Evolutionary conservation across 1,140 invertebrate species (phyloP), one percentile per base, ranked within the genome.

Genomic region (Eurytemora carolleeae): DNA sequence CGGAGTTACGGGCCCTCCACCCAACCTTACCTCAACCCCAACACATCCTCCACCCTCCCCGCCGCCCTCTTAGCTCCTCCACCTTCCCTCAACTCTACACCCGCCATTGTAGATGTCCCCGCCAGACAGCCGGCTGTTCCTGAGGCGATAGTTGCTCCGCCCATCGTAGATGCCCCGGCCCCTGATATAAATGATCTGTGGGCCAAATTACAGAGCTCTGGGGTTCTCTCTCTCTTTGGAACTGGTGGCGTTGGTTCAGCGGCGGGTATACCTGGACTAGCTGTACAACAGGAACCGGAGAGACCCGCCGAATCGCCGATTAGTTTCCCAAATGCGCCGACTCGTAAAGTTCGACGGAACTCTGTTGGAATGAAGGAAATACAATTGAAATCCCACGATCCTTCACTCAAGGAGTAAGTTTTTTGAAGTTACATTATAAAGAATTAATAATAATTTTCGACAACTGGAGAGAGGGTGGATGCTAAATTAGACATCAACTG

Each of bases 91-190:
- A 68, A 68, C 23, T 55, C 59, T 59, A 65, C 63, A 19, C 64
- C 69, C 25, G 63, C 68, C 18, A 44, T 61, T 26, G 31, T 44
- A 44, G 31, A 44, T 44, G 7, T 12, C 7, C n/a, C 31, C 31
- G 31, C 31, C 31, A 44, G 31, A 12, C 7, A 44, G 31, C 31
- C 31, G 31, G 7, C 31, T 12, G 7, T n/a, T 12, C 31, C 31
- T 12, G 7, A 7, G n/a, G 31, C 31, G n/a, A n/a, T n/a, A n/a
- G n/a, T n/a, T n/a, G n/a, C n/a, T n/a, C n/a, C n/a, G 65, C 19
- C 22, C 18, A 58, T 64, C 61, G 52, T 73, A 3, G 76, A 82
- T 23, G 78, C 78, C 61, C 76, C 74, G 23, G 78, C 85, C 2
- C 77, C 57, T 24, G 63, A 59, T 17, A 58, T 18, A 44, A 19